Base-by-base conservation (phyloP, 2,888 invertebrate species). In the Osedax frankpressi region DNA sequence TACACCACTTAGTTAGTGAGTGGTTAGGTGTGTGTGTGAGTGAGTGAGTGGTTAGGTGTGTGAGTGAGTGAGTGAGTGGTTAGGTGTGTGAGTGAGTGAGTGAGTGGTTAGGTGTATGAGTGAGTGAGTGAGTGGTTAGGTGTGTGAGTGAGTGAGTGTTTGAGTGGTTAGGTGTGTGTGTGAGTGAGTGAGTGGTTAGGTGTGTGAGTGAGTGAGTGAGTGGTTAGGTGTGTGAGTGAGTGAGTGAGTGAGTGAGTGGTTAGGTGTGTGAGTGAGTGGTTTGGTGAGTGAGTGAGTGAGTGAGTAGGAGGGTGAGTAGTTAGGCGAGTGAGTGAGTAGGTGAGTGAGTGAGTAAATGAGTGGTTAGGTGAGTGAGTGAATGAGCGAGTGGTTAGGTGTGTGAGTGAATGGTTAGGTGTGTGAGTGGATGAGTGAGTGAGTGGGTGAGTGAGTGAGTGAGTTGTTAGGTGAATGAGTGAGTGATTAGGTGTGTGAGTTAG, bases 181-280 rank as follows among this genome's bases (percentile, higher is more conserved):
- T 62, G 62, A 62, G 62, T 62, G 62, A 62, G 62, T 62, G 62
- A 62, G 62, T 62, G 62, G 26, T 24, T 62, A 26, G 26, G 62
- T 62, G 62, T 25, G 62, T 62, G 62, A 62, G 62, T 62, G 62
- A 62, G 62, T 62, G 62, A 62, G 62, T 62, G 62, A 62, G 62
- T 62, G 62, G 26, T 24, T 62, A 26, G 26, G 62, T 62, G 62
- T 25, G 62, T 62, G 62, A 62, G 62, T 62, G 62, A 62, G 62
- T 62, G 62, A 62, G 62, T 62, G 62, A 62, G 62, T 62, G 62
- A 62, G 62, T 62, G 62, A 62, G 62, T 62, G 62, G 26, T 24
- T 62, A 26, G 26, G 62, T 62, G 62, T 25, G 62, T 62, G 62
- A 62, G 62, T 62, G 62, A 62, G 62, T 62, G 62, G 26, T 24